Evolutionary conservation across 2,888 invertebrate genomes (phyloP).

Genomic region (Lacanobia wlatinum): DNA sequence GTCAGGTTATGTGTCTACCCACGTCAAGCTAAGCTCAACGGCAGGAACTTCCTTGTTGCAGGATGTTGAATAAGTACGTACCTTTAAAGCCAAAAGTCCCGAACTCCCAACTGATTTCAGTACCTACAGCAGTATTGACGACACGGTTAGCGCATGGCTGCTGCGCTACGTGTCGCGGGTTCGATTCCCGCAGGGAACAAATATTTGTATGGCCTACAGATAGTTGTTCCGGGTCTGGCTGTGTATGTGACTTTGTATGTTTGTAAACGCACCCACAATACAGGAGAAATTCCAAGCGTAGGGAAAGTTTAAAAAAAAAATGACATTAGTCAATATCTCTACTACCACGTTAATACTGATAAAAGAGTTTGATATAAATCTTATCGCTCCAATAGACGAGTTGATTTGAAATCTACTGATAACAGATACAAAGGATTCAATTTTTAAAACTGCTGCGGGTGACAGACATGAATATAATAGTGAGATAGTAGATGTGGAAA

Average conservation of each 20-base stretch:
- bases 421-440: slow-evolving; percentile 3
- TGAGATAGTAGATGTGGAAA: slow-evolving; percentile 1
- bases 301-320: no score
- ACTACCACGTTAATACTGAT: slow-evolving; percentile 11
- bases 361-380: slow-evolving; percentile 11
- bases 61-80: background rate
- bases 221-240: no score
- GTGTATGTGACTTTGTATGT: no score
- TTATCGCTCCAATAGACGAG: slow-evolving; percentile 30
- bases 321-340: slow-evolving; percentile 18
- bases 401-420: slow-evolving; percentile 34
- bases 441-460: slow-evolving; percentile 5
- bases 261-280: no score
- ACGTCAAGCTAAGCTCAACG: slow-evolving; percentile 12
- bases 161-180: no score
- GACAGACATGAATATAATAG: slow-evolving; percentile 2
- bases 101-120: slow-evolving; percentile 12
- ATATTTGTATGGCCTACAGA: no score
- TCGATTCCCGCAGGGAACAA: no score
- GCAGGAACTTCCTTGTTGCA: background rate
- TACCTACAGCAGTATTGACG: no score
- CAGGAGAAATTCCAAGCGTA: no score
- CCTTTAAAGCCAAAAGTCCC: background rate
- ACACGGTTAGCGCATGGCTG: no score
- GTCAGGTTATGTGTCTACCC: slow-evolving; percentile 18